Evolutionary conservation across 2,113 vertebrate genomes (phyloP).

Genomic region (Pituophis catenifer): DNA sequence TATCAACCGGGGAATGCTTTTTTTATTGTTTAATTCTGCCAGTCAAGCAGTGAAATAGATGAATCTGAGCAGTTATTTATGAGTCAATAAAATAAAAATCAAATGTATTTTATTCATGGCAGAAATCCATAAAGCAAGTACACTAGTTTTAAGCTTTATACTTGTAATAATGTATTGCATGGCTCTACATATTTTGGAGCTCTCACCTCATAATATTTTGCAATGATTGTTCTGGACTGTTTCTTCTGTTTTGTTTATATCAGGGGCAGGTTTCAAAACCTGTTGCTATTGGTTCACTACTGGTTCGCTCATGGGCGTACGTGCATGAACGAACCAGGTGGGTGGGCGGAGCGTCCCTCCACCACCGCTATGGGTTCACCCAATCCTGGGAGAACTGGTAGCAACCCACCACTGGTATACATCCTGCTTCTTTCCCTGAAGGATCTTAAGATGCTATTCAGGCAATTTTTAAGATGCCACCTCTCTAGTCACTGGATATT

Average conservation of each 20-base stretch:
- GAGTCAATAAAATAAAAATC: background rate
- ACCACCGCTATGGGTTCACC: too few relatives aligned
- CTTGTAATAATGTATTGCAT: background rate
- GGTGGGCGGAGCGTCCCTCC: too few relatives aligned
- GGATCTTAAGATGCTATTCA: background rate
- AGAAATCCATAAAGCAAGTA: background rate
- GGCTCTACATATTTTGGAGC: background rate
- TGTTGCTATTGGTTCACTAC: too few relatives aligned
- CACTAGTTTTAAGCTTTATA: background rate
- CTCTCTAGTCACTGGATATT: background rate
- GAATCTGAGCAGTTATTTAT: background rate
- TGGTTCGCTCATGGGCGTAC: too few relatives aligned
- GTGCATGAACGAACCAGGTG: too few relatives aligned
- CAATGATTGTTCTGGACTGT: background rate
- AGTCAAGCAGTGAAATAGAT: background rate
- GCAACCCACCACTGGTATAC: background rate
- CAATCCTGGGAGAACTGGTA: too few relatives aligned
- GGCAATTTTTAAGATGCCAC: background rate
- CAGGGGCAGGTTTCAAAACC: too few relatives aligned
- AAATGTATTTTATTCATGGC: background rate
- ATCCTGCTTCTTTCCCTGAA: background rate
- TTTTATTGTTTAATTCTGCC: background rate
- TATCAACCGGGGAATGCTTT: constrained; percentile 3
- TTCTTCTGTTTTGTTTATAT: background rate
- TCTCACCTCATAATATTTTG: background rate